Evolutionary conservation across 2,888 invertebrate species (phyloP).

Genomic region (Apeira syringaria): DNA sequence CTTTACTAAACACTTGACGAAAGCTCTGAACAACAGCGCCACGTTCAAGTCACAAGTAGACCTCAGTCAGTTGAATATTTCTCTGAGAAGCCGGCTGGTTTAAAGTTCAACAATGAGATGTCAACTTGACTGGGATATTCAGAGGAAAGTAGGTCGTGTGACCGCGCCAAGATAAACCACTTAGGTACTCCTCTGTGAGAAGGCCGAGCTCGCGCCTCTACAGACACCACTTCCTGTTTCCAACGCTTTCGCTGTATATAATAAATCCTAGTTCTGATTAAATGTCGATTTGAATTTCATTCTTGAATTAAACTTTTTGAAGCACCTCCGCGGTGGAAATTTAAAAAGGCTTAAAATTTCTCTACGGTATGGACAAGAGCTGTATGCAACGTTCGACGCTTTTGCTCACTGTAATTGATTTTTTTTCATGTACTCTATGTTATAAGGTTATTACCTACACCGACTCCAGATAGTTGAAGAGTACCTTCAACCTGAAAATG

Average conservation of each 20-base stretch:
- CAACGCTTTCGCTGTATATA: slow-evolving; percentile 9
- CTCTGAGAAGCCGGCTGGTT: slow-evolving; percentile 23
- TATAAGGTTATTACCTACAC: too few species aligned
- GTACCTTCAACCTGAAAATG: too few species aligned
- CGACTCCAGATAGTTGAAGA: too few species aligned
- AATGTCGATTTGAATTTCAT: slow-evolving; percentile 1
- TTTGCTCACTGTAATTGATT: too few species aligned
- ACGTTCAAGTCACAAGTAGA: slow-evolving; percentile 10
- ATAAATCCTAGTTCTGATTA: slow-evolving; percentile 7
- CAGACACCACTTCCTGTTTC: slow-evolving; percentile 16
- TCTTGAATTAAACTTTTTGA: not conserved
- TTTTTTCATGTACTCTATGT: too few species aligned
- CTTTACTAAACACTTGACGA: not conserved
- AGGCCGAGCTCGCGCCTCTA: slow-evolving; percentile 25
- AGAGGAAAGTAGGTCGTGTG: slow-evolving; percentile 51
- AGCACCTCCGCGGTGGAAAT: too few species aligned
- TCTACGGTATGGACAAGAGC: too few species aligned
- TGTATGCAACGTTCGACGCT: too few species aligned
- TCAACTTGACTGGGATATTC: slow-evolving; percentile 41
- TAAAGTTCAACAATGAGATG: slow-evolving; percentile 51
- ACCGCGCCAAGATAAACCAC: slow-evolving; percentile 43
- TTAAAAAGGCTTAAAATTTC: too few species aligned
- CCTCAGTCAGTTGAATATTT: slow-evolving; percentile 30
- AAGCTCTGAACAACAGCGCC: too few species aligned
- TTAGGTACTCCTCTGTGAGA: slow-evolving; percentile 32